phyloP scores from a whole-genome alignment of 2,797 vertebrate genomes.

The Masticophis lateralis region DNA sequence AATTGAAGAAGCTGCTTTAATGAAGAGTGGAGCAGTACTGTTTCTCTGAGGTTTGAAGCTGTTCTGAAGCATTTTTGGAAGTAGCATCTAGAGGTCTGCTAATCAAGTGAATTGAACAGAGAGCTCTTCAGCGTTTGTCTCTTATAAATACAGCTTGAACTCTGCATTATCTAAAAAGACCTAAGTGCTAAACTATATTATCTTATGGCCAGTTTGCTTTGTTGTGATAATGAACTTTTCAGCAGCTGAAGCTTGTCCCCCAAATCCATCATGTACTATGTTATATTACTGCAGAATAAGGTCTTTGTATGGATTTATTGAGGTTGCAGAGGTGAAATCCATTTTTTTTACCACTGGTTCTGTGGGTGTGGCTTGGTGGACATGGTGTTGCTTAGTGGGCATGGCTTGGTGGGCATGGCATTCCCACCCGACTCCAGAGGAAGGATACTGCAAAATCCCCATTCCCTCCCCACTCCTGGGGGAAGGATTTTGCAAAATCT shows the following conservation, averaged over 20 bases:
- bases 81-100: not conserved
- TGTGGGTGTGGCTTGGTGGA: too few species aligned
- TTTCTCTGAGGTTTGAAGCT: not conserved
- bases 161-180: not conserved
- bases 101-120: not conserved
- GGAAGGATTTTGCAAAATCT: too few species aligned
- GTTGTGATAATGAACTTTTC: not conserved
- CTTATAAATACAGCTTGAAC: not conserved
- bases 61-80: not conserved
- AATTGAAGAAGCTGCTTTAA: not conserved
- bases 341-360: too few species aligned
- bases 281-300: conserved; percentile 20
- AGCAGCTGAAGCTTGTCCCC: conserved; percentile 2
- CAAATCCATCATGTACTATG: not conserved
- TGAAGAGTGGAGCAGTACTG: not conserved
- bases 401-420: too few species aligned
- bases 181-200: not conserved
- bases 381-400: too few species aligned
- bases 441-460: too few species aligned
- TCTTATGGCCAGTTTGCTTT: conserved; percentile 3
- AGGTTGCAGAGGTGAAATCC: not conserved
- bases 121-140: not conserved
- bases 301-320: conserved; percentile 39
- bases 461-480: too few species aligned
- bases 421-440: too few species aligned